Evolutionary conservation across 1,140 invertebrate genomes (phyloP).

Genomic region (Stegodyphus mimosarum): DNA sequence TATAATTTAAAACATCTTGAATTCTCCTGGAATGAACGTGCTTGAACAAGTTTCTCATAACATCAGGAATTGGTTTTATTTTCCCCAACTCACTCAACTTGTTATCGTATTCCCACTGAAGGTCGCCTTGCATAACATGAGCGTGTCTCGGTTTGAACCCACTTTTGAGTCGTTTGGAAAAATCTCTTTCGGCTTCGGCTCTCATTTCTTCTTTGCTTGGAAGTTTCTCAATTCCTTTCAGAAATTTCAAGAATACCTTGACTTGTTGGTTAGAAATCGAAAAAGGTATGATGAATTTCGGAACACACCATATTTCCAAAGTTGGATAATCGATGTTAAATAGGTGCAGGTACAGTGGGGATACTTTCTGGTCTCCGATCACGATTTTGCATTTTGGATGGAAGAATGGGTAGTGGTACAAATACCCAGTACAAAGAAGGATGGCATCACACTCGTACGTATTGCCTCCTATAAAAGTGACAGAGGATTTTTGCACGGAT

Average conservation of each 20-base stretch:
- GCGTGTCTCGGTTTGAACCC: slow-evolving; percentile 76
- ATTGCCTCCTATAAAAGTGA: slow-evolving; percentile 64
- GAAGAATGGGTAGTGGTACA: slow-evolving; percentile 29
- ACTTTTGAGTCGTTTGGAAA: slow-evolving; percentile 69
- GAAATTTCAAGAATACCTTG: slow-evolving; percentile 77
- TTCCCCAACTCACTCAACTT: slow-evolving; percentile 75
- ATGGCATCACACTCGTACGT: slow-evolving; percentile 66
- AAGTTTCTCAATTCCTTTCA: slow-evolving; percentile 75
- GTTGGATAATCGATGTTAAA: slow-evolving; percentile 81
- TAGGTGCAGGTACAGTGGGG: slow-evolving; percentile 87
- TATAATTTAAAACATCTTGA: slow-evolving; percentile 55
- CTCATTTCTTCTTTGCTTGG: slow-evolving; percentile 77
- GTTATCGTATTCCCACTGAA: slow-evolving; percentile 77
- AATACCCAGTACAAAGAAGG: slow-evolving; percentile 70
- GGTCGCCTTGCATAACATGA: slow-evolving; percentile 77
- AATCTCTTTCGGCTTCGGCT: slow-evolving; percentile 73
- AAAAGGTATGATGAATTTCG: slow-evolving; percentile 83
- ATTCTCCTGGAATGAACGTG: slow-evolving; percentile 35
- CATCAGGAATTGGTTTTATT: slow-evolving; percentile 73
- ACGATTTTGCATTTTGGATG: slow-evolving; percentile 75
- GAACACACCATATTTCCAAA: slow-evolving; percentile 85
- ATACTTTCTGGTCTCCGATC: slow-evolving; percentile 82
- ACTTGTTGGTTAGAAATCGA: slow-evolving; percentile 89
- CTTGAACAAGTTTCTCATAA: slow-evolving; percentile 78
- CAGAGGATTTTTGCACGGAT: slow-evolving; percentile 17